Evolutionary conservation across 2,113 vertebrate genomes (phyloP).

Genomic region (Poecile atricapillus): DNA sequence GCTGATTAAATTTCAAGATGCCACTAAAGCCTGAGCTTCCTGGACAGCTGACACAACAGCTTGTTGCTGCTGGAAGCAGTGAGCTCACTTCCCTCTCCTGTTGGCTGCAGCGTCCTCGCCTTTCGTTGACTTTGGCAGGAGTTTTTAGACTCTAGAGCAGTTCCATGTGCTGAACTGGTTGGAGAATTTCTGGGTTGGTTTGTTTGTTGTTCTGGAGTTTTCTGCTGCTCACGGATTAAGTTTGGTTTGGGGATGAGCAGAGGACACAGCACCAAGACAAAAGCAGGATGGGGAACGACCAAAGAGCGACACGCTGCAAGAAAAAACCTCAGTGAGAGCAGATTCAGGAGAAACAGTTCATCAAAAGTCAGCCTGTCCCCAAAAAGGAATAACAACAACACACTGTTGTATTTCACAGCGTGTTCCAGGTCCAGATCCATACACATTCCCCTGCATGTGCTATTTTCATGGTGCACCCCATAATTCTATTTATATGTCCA

Average conservation of each 20-base stretch:
- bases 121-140: background rate
- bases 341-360: background rate
- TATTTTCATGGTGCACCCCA: background rate
- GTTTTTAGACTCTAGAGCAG: background rate
- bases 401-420: fast-evolving
- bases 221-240: background rate
- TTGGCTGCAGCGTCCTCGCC: background rate
- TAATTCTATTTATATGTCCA: fast-evolving
- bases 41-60: conserved; percentile 64
- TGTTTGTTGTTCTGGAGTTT: background rate
- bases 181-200: background rate
- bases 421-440: background rate
- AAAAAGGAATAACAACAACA: background rate
- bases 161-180: background rate
- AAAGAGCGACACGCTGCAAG: too few relatives aligned
- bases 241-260: background rate
- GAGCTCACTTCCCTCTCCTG: conserved; percentile 59
- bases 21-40: conserved; percentile 17
- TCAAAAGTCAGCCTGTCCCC: background rate
- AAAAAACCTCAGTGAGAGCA: background rate
- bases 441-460: fast-evolving
- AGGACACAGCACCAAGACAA: background rate
- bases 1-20: conserved; percentile 7
- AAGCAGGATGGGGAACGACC: background rate
- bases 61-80: conserved; percentile 55